Evolutionary conservation across 2,888 invertebrate genomes (phyloP).

Genomic region (Perdita meconis): DNA sequence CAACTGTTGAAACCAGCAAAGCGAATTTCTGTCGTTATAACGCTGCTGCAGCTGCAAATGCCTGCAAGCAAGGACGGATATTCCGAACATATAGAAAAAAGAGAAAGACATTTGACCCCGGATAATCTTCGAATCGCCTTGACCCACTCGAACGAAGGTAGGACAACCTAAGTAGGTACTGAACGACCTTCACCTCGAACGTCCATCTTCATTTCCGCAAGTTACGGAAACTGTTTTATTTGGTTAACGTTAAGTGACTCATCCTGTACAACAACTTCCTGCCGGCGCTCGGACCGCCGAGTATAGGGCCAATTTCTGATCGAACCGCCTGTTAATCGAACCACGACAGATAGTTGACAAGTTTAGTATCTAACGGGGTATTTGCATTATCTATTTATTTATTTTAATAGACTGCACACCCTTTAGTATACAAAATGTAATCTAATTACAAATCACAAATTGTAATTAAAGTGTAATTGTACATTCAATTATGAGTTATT

Average conservation of each 20-base stretch:
- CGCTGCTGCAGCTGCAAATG: not conserved
- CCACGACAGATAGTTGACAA: not conserved
- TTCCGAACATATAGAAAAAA: not conserved
- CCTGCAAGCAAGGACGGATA: not conserved
- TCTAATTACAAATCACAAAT: no score
- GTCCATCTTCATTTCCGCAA: not conserved
- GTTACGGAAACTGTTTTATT: not conserved
- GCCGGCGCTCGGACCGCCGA: not conserved
- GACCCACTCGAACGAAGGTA: no score
- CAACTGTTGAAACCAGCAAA: constrained; percentile 3
- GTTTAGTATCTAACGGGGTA: not conserved
- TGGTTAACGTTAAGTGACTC: not conserved
- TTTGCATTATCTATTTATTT: not conserved
- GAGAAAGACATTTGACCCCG: no score
- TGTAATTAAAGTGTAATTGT: no score
- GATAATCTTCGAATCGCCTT: no score
- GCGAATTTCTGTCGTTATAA: not conserved
- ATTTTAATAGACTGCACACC: no score
- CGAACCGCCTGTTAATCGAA: not conserved
- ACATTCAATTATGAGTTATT: no score
- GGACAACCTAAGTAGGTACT: no score
- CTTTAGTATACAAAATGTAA: no score
- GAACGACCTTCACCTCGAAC: not conserved
- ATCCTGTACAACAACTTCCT: not conserved
- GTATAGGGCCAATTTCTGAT: not conserved